These are phyloP conservation scores for Cephus pygmeus DNA, from an alignment of 2,888 invertebrate genomes.

Conservation along the genomic window DNA sequence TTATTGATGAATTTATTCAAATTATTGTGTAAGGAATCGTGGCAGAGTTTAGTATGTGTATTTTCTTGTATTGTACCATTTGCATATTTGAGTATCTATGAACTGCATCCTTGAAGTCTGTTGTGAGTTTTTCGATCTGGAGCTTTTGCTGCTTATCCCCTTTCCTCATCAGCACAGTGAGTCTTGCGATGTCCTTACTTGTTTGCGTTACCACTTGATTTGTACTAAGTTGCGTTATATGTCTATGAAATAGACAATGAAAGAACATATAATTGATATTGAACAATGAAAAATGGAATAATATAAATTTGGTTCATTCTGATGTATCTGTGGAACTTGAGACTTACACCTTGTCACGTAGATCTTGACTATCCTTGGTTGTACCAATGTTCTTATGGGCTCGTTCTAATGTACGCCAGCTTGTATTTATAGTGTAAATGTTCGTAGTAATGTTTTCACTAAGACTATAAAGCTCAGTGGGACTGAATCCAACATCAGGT, in stretches of 20 bases:
- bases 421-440: constrained; percentile 81
- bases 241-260: constrained; percentile 67
- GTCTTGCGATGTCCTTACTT: constrained; percentile 77
- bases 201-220: constrained; percentile 81
- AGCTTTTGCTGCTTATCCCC: constrained; percentile 84
- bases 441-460: constrained; percentile 86
- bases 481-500: constrained; percentile 79
- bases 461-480: constrained; percentile 80
- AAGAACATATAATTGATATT: not conserved
- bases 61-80: constrained; percentile 70
- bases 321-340: not conserved
- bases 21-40: constrained; percentile 3
- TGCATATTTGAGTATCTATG: constrained; percentile 83
- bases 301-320: not conserved
- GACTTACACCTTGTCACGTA: constrained; percentile 75
- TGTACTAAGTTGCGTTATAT: constrained; percentile 79
- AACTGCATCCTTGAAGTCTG: constrained; percentile 84
- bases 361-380: constrained; percentile 76
- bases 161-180: constrained; percentile 77
- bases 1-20: not conserved
- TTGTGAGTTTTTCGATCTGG: constrained; percentile 85
- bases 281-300: constrained; percentile 6
- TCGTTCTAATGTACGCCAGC: constrained; percentile 78
- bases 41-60: not conserved
- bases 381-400: constrained; percentile 82